Base-by-base conservation (phyloP, 2,888 invertebrate genomes). In the Beris morrisii region DNA sequence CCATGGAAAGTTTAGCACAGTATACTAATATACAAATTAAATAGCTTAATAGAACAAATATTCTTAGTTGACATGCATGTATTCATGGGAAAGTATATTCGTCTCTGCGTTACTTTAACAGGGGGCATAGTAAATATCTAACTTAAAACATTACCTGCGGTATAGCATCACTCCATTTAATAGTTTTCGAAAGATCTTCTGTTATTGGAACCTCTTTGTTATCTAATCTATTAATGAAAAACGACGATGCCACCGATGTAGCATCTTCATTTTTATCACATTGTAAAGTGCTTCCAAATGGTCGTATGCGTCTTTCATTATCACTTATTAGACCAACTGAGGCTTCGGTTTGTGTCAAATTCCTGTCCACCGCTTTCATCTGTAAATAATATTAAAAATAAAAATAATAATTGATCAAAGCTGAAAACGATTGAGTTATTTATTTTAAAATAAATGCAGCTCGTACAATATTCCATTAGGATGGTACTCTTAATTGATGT, bases 351-450 rank as follows among this genome's bases (percentile, higher is more conserved):
- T 64, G 64, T 30, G 53, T 54, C n/a, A 64, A 64, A 15, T 64
- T 64, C n/a, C 54, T 64, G 53, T 64, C 64, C 12, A 64, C 53
- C 5, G 64, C 45, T 38, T 64, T 64, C 64, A 64, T 64, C 64
- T 64, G 54, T 7, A 61, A 61, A 38, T 38, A 38, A 38, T 38
- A 50, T 15, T 11, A 45, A 15, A 61, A 50, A 52, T 50, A 50
- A 50, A 22, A 44, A 38, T 7, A 38, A 38, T 1, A 38, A 38
- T 38, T 38, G 9, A 7, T 38, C 9, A 38, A 38, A 38, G 5
- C 38, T 9, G 38, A 38, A 38, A 7, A 7, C 7, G 38, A 38
- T 38, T 38, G 5, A 38, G 38, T 38, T 38, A 38, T 38, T 38
- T 7, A 38, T 22, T 22, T 38, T 38, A 38, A 38, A 38, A 38